These are phyloP conservation scores for Sitophilus oryzae DNA, from an alignment of 1,140 invertebrate species.

Conservation along the genomic window DNA sequence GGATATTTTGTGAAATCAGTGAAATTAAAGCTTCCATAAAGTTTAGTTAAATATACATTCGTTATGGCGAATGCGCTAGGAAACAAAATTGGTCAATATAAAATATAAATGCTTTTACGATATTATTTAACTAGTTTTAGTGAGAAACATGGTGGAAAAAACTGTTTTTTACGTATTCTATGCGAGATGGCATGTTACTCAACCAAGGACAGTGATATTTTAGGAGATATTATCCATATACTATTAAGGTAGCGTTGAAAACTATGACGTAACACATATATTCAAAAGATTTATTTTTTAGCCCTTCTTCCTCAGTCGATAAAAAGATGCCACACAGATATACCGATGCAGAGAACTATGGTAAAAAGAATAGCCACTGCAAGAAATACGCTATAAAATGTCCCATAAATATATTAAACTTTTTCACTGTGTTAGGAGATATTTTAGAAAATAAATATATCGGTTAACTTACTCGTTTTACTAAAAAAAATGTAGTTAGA, in stretches of 20 bases:
- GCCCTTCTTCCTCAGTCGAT: conserved; percentile 45
- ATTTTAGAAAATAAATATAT: conserved; percentile 21
- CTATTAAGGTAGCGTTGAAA: conserved; percentile 46
- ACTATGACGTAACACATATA: neutral
- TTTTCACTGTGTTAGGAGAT: conserved; percentile 33
- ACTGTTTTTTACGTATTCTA: conserved; percentile 48
- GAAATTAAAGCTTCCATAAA: too few species aligned
- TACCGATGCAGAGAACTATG: conserved; percentile 41
- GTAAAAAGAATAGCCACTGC: conserved; percentile 39
- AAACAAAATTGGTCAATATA: too few species aligned
- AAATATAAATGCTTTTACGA: too few species aligned
- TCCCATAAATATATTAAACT: conserved; percentile 43
- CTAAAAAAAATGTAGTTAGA: too few species aligned
- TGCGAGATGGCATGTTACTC: conserved; percentile 45
- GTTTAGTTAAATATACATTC: too few species aligned
- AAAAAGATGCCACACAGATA: conserved; percentile 43
- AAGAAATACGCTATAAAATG: conserved; percentile 40
- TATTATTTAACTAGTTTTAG: conserved; percentile 25
- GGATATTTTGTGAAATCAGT: conserved; percentile 4
- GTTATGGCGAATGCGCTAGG: too few species aligned
- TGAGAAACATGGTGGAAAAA: conserved; percentile 48
- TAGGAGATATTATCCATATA: conserved; percentile 49
- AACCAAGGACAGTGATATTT: conserved; percentile 45
- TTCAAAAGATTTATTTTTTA: conserved; percentile 34
- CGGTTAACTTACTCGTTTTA: too few species aligned